Percentiles rank a stretch among this genome's conserved stretches.
phyloP scores from a whole-genome alignment of 2,888 invertebrate genomes.

The Dicyrtoma fusca region DNA sequence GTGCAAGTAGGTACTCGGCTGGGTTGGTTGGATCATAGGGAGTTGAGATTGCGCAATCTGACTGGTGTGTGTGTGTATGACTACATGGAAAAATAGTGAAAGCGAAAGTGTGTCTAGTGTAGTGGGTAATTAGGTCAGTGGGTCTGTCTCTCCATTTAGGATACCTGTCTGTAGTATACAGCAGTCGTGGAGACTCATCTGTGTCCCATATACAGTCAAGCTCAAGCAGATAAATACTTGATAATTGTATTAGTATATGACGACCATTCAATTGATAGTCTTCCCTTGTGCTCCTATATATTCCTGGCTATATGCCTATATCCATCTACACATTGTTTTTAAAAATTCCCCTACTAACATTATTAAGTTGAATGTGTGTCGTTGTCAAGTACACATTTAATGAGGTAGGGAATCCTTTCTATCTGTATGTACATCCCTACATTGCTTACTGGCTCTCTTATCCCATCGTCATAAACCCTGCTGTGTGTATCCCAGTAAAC shows the following conservation, averaged over 20 bases:
- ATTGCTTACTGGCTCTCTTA: background rate
- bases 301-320: too few species aligned
- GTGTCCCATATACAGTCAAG: background rate
- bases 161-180: background rate
- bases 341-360: background rate
- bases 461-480: background rate
- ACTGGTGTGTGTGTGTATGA: slow-evolving; percentile 14
- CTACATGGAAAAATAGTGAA: slow-evolving; percentile 41
- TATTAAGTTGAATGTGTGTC: slow-evolving; percentile 30
- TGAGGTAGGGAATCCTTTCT: slow-evolving; percentile 29
- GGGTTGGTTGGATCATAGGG: slow-evolving; percentile 18
- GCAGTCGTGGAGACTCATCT: too few species aligned
- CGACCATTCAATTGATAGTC: slow-evolving; percentile 24
- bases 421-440: too few species aligned
- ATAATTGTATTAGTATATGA: too few species aligned
- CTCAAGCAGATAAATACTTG: background rate
- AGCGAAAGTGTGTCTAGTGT: slow-evolving; percentile 57
- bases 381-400: slow-evolving; percentile 34
- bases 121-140: slow-evolving; percentile 57
- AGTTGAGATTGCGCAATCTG: slow-evolving; percentile 33
- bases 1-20: background rate
- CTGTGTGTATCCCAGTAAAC: too few species aligned
- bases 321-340: background rate
- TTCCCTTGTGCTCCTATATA: slow-evolving; percentile 9
- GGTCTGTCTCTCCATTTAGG: slow-evolving; percentile 37